Conservation (phyloP, 92 coral and sea anemone genomes). For the Paramuricea clavata region DNA sequence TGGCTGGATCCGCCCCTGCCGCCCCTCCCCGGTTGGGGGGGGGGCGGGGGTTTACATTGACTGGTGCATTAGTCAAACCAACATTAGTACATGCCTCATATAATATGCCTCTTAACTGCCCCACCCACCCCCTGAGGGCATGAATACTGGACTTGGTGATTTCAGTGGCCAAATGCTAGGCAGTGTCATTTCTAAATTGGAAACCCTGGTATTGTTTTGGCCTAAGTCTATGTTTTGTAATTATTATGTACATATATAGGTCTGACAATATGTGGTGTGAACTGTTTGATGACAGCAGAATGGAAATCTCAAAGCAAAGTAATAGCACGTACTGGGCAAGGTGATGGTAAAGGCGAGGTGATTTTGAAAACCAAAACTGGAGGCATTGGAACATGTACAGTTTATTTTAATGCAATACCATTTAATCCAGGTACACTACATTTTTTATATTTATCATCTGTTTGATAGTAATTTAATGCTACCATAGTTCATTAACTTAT, state of each 20-base stretch:
- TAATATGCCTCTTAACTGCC: too few relatives aligned
- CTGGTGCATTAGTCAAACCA: too few relatives aligned
- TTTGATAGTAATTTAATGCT: not conserved
- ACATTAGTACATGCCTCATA: too few relatives aligned
- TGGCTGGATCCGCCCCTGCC: too few relatives aligned
- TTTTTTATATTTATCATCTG: not conserved
- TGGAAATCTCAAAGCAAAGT: conserved; percentile 95
- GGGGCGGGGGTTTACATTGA: too few relatives aligned
- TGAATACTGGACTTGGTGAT: too few relatives aligned
- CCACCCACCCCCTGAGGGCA: too few relatives aligned
- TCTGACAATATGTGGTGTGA: conserved; percentile 96
- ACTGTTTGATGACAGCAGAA: conserved; percentile 92
- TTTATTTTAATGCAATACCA: conserved; percentile 86
- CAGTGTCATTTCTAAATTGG: too few relatives aligned
- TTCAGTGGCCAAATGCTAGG: too few relatives aligned
- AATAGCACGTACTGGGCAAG: conserved; percentile 88
- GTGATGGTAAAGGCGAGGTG: conserved; percentile 95
- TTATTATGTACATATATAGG: conserved; percentile 51
- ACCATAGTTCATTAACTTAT: too few relatives aligned
- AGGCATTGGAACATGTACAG: conserved; percentile 90
- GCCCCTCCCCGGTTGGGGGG: too few relatives aligned
- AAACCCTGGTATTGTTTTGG: too few relatives aligned
- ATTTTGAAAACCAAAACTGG: conserved; percentile 92
- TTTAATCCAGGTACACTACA: conserved; percentile 85
- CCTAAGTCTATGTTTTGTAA: not conserved